These are phyloP conservation scores for Platorchestia sp. DNA, from an alignment of 1,140 invertebrate species.

Conservation along the genomic window DNA sequence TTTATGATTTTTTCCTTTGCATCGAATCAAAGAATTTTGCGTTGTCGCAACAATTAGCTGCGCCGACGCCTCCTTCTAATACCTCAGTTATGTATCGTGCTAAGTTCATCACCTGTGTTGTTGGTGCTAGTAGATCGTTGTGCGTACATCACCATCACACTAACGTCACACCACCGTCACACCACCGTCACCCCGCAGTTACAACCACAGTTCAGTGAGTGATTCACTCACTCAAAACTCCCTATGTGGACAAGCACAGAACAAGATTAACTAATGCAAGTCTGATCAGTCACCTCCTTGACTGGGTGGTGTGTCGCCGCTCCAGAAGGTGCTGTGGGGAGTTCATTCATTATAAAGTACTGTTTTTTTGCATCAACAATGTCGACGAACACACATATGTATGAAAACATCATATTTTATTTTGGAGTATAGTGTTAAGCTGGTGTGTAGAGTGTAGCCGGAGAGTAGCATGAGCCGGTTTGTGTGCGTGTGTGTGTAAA, in stretches of 20 bases:
- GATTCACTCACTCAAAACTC: neutral
- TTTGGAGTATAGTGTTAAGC: no score
- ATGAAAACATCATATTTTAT: no score
- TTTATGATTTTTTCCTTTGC: neutral
- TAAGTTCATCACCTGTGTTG: no score
- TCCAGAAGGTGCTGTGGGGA: neutral
- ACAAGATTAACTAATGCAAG: neutral
- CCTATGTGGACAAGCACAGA: neutral
- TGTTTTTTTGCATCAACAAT: neutral
- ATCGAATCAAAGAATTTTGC: neutral
- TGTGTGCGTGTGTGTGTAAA: no score
- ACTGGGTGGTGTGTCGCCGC: neutral
- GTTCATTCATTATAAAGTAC: neutral
- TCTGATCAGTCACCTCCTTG: neutral
- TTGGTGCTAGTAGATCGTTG: no score
- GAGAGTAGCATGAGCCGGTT: no score
- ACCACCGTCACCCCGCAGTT: neutral
- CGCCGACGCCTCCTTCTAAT: no score
- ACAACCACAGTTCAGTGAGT: neutral
- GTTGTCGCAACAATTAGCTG: neutral
- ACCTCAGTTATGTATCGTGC: no score
- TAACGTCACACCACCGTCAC: neutral
- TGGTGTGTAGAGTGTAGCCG: no score
- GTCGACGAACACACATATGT: neutral
- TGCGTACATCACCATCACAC: no score